Percentiles rank a stretch among this genome's conserved stretches.
These are phyloP conservation scores for Anolis carolinensis DNA, from an alignment of 2,113 vertebrate species.

Conservation along the genomic window DNA sequence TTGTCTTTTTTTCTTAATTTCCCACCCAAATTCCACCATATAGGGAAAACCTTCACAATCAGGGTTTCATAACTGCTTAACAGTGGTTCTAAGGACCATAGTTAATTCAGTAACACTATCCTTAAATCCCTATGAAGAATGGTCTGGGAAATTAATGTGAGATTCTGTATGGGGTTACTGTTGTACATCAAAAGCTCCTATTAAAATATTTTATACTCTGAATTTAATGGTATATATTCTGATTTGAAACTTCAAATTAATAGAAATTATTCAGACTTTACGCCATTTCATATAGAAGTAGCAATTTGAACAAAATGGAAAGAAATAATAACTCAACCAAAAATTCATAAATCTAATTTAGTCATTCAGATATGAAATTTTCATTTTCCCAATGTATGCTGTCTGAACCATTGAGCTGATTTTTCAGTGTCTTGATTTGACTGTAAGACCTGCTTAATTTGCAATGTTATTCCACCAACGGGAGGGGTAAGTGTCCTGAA, in stretches of 20 bases:
- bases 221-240: not conserved
- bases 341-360: not conserved
- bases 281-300: too few relatives aligned
- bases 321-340: not conserved
- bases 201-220: not conserved
- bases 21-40: not conserved
- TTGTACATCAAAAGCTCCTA: not conserved
- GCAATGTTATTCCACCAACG: too few relatives aligned
- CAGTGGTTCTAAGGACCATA: not conserved
- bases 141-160: not conserved
- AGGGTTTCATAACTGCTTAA: not conserved
- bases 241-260: not conserved
- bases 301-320: not conserved
- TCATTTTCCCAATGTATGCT: not conserved
- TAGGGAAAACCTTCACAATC: not conserved
- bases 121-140: conserved; percentile 5
- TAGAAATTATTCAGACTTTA: not conserved
- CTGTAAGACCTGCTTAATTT: too few relatives aligned
- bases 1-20: too few relatives aligned
- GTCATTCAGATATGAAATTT: not conserved
- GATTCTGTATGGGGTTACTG: not conserved
- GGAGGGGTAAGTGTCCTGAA: too few relatives aligned
- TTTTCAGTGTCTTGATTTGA: not conserved
- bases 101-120: not conserved
- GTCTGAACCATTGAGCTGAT: not conserved